phyloP scores from a whole-genome alignment of 2,797 vertebrate species.

The Diplodus sargus region DNA sequence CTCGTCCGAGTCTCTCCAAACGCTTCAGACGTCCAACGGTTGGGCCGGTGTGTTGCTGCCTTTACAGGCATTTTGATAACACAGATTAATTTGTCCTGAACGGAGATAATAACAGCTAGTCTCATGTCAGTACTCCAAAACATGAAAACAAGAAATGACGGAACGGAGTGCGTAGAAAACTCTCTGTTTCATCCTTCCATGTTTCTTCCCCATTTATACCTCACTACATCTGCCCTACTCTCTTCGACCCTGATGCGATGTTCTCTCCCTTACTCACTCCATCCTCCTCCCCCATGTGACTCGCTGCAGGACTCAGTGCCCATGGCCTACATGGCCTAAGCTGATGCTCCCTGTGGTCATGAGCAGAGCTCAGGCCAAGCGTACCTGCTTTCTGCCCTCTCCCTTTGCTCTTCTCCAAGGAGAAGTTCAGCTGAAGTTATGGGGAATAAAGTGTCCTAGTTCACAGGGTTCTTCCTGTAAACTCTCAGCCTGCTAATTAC shows the following conservation, averaged over 20 bases:
- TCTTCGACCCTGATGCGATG: background rate
- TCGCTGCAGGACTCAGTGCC: conserved; percentile 24
- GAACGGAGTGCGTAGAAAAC: too few species aligned
- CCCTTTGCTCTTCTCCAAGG: conserved; percentile 8
- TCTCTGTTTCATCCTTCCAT: conserved; percentile 1
- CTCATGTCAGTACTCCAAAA: too few species aligned
- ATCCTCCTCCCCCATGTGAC: background rate
- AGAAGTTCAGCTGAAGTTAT: conserved; percentile 63
- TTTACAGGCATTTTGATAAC: too few species aligned
- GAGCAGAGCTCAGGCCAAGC: conserved; percentile 31
- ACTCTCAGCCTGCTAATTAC: conserved; percentile 58
- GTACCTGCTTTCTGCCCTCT: conserved; percentile 9
- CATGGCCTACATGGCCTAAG: conserved; percentile 42
- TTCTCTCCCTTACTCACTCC: background rate
- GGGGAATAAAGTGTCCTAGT: conserved; percentile 57
- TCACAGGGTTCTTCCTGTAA: conserved; percentile 63
- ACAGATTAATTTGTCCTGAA: too few species aligned
- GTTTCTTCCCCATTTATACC: background rate
- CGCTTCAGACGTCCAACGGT: too few species aligned
- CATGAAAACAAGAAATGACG: too few species aligned
- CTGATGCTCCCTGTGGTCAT: conserved; percentile 55
- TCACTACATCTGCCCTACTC: conserved; percentile 12
- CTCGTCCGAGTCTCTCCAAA: too few species aligned
- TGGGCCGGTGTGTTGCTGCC: too few species aligned
- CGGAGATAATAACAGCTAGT: too few species aligned